These are phyloP conservation scores for Pogonomyrmex barbatus DNA, from an alignment of 1,140 invertebrate genomes.

Conservation along the genomic window DNA sequence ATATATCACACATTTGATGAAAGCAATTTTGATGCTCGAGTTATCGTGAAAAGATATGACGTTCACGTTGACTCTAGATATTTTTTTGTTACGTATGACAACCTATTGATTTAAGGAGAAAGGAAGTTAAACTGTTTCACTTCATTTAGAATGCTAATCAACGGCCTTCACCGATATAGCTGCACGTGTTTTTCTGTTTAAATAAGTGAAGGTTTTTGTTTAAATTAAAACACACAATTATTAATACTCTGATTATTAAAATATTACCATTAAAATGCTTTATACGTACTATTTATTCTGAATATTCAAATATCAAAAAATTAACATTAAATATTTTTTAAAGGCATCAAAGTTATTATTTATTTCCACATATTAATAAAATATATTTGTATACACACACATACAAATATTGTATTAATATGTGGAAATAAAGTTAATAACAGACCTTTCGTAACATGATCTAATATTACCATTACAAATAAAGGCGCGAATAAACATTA, in stretches of 20 bases:
- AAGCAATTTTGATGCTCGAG: conserved; percentile 7
- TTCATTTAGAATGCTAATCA: conserved; percentile 29
- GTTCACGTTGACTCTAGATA: neutral
- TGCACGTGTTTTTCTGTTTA: conserved; percentile 9
- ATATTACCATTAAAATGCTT: neutral
- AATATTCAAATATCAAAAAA: neutral
- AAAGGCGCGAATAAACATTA: neutral
- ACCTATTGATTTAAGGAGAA: conserved; percentile 22
- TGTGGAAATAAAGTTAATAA: too few species aligned
- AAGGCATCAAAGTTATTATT: neutral
- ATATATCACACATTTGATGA: neutral
- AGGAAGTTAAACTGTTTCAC: conserved; percentile 30
- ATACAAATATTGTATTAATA: neutral
- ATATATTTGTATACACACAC: neutral
- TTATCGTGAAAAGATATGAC: neutral
- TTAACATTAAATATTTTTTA: neutral
- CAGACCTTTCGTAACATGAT: neutral
- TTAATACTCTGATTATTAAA: neutral
- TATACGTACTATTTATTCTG: neutral
- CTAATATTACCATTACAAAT: conserved; percentile 9
- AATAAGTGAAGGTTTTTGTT: conserved; percentile 4
- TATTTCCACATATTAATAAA: neutral
- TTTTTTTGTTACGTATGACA: neutral
- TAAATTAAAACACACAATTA: neutral
- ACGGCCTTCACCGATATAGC: conserved; percentile 9